Evolutionary conservation across 2,113 vertebrate species (phyloP).

Genomic region (Lamprologus ornatipinnis): DNA sequence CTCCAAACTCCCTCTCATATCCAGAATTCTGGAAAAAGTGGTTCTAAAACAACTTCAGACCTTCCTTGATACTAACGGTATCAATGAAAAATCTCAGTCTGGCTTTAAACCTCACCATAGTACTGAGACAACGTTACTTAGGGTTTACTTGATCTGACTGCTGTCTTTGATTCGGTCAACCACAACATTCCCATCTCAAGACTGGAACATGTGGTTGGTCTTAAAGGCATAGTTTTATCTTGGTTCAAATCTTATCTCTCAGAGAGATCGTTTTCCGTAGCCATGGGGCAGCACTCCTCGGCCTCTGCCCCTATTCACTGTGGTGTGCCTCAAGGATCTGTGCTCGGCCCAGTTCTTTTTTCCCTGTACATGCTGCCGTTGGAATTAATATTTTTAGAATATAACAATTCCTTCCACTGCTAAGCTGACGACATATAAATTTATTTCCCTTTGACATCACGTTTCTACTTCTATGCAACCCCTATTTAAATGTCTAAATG

Average conservation of each 20-base stretch:
- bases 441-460: no score
- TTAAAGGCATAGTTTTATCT: neutral
- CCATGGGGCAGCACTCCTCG: neutral
- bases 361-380: neutral
- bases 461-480: accelerated
- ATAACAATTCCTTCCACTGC: neutral
- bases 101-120: neutral
- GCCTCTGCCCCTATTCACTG: neutral
- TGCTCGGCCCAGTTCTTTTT: neutral
- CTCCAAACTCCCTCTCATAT: neutral
- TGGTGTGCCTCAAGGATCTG: neutral
- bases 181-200: neutral
- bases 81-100: neutral
- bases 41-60: neutral
- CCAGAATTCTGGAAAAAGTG: neutral
- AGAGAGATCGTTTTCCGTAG: neutral
- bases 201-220: neutral
- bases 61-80: neutral
- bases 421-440: neutral
- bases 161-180: neutral
- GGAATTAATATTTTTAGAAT: neutral
- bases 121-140: neutral
- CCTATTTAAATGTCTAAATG: no score
- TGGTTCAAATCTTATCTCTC: neutral
- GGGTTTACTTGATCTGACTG: neutral